phyloP scores from a whole-genome alignment of 2,113 vertebrate species.

The Chelonoidis abingdonii region DNA sequence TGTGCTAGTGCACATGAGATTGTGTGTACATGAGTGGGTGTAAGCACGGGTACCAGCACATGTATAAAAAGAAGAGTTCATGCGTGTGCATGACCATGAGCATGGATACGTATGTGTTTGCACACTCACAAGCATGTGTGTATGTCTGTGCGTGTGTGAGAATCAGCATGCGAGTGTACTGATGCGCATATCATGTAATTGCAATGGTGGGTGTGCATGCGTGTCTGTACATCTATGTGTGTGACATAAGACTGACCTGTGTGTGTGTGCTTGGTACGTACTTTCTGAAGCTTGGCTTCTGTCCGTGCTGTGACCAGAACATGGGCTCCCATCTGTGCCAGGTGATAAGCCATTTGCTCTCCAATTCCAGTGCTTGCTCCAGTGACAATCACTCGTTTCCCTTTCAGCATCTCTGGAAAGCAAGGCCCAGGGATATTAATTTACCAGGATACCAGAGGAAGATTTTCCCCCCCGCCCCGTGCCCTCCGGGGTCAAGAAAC shows the following conservation, averaged over 20 bases:
- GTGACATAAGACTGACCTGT: accelerated
- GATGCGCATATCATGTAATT: accelerated
- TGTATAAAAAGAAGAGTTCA: accelerated
- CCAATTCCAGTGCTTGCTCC: constrained; percentile 84
- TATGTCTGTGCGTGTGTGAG: background rate
- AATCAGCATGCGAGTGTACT: background rate
- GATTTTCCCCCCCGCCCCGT: accelerated
- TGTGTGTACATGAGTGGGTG: accelerated
- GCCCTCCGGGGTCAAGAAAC: background rate
- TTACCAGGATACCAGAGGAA: background rate
- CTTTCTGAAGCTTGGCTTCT: constrained; percentile 77
- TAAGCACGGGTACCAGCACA: accelerated
- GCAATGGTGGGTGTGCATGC: accelerated
- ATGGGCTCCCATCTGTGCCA: constrained; percentile 82
- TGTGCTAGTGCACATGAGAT: background rate
- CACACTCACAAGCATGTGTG: accelerated
- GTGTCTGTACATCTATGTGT: accelerated
- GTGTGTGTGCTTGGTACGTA: constrained; percentile 39
- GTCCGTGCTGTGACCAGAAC: constrained; percentile 80
- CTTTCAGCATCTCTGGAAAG: constrained; percentile 80
- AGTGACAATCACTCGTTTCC: constrained; percentile 82
- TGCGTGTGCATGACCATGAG: background rate
- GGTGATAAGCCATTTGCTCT: constrained; percentile 82
- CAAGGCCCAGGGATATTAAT: background rate
- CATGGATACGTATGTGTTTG: accelerated